These are phyloP conservation scores for Psilopogon haemacephalus DNA, from an alignment of 2,113 vertebrate species.

Conservation along the genomic window DNA sequence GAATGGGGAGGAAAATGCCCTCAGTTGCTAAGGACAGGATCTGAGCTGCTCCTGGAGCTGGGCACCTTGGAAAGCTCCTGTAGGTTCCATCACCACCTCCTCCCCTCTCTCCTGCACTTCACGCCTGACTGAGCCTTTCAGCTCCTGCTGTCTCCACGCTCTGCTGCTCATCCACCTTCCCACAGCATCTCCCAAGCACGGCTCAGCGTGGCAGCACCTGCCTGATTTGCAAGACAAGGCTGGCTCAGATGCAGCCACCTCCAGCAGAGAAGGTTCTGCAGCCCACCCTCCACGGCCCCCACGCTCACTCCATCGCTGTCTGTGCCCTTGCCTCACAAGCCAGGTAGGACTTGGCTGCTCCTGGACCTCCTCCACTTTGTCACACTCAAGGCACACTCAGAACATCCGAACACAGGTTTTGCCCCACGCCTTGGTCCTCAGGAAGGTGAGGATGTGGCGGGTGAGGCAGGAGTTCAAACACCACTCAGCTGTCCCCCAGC, in stretches of 20 bases:
- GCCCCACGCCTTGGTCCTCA: accelerated
- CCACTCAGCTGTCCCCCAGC: not conserved
- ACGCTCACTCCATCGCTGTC: accelerated
- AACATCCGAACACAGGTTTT: accelerated
- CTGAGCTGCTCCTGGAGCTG: not conserved
- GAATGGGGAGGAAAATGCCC: not conserved
- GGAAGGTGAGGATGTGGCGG: not conserved
- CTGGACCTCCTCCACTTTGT: not conserved
- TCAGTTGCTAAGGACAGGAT: not conserved
- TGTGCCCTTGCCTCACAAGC: not conserved
- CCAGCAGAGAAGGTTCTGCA: accelerated
- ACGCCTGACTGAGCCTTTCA: not conserved
- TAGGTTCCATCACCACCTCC: accelerated
- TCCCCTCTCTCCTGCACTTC: not conserved
- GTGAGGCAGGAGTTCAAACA: not conserved
- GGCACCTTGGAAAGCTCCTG: not conserved
- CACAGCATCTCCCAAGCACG: not conserved
- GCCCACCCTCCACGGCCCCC: too few species aligned
- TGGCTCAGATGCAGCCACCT: not conserved
- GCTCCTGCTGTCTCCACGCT: not conserved
- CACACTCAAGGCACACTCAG: not conserved
- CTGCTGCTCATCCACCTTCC: not conserved
- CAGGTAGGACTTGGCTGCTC: not conserved
- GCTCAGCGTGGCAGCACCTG: not conserved
- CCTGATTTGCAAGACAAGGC: not conserved